These are phyloP conservation scores for Aphelenchoides bicaudatus DNA, from an alignment of 2,888 invertebrate genomes.

Conservation along the genomic window DNA sequence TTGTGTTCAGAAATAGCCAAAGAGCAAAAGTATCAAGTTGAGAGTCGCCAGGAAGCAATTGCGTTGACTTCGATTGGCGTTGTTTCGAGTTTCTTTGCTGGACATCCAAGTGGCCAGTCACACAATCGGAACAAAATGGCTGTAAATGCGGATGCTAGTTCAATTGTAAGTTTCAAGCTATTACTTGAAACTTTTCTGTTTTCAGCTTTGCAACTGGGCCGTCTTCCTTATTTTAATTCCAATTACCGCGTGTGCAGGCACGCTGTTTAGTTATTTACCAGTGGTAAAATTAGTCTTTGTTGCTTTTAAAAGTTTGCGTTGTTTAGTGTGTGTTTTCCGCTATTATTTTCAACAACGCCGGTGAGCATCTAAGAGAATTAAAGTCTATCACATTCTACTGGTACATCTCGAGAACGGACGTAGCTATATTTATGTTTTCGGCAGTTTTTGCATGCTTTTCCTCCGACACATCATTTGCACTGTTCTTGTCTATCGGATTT, in stretches of 20 bases:
- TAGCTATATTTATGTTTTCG: constrained; percentile 36
- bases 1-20: constrained; percentile 24
- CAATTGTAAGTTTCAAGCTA: constrained; percentile 23
- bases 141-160: constrained; percentile 25
- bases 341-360: constrained; percentile 9
- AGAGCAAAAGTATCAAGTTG: constrained; percentile 31
- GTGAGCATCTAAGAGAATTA: constrained; percentile 6
- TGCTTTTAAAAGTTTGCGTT: neutral
- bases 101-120: constrained; percentile 22
- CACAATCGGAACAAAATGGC: constrained; percentile 23
- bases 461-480: constrained; percentile 26
- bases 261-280: constrained; percentile 30
- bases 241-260: constrained; percentile 26
- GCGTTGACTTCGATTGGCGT: constrained; percentile 20
- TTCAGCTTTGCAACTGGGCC: constrained; percentile 24
- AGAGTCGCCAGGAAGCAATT: constrained; percentile 20
- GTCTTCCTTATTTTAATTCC: constrained; percentile 31
- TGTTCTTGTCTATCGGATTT: constrained; percentile 33
- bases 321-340: constrained; percentile 7
- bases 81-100: constrained; percentile 20
- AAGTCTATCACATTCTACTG: constrained; percentile 22
- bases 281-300: constrained; percentile 24
- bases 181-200: neutral
- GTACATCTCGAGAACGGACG: constrained; percentile 30
- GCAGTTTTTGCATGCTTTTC: constrained; percentile 27